These are phyloP conservation scores for Platysteira castanea DNA, from an alignment of 2,113 vertebrate species.

Conservation along the genomic window DNA sequence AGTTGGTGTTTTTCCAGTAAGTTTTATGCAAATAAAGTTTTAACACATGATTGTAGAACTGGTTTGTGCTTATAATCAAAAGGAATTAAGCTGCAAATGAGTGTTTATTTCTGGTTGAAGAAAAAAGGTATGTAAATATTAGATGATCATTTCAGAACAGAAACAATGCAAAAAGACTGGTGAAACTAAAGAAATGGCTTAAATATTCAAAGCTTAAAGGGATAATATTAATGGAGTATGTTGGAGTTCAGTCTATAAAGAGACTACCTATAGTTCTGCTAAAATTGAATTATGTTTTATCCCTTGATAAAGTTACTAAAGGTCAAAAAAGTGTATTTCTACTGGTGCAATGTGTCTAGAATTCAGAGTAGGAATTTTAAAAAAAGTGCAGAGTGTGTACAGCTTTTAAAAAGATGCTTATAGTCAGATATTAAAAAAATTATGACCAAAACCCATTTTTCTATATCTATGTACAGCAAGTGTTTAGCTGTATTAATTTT, in stretches of 20 bases:
- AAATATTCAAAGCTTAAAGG: not conserved
- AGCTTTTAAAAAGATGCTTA: not conserved
- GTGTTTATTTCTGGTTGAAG: not conserved
- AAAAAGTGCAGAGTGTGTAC: fast-evolving
- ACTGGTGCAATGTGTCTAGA: not conserved
- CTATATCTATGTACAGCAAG: not conserved
- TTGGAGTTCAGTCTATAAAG: not conserved
- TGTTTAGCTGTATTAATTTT: not conserved
- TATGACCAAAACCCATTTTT: not conserved
- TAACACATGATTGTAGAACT: not conserved
- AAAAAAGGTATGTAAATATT: not conserved
- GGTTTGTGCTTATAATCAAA: not conserved
- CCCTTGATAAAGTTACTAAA: not conserved
- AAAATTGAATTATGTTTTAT: not conserved
- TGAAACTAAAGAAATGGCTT: not conserved
- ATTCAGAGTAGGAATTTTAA: not conserved
- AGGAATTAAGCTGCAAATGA: not conserved
- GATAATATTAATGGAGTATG: not conserved
- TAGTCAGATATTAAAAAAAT: not conserved
- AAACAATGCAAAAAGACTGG: not conserved
- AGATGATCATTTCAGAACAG: not conserved
- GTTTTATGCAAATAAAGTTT: not conserved
- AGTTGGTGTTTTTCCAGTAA: not conserved
- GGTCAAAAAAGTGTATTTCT: not conserved
- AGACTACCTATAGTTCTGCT: not conserved